Conservation (phyloP, 2,888 invertebrate species). For the Coronaproctus castanopsis region DNA sequence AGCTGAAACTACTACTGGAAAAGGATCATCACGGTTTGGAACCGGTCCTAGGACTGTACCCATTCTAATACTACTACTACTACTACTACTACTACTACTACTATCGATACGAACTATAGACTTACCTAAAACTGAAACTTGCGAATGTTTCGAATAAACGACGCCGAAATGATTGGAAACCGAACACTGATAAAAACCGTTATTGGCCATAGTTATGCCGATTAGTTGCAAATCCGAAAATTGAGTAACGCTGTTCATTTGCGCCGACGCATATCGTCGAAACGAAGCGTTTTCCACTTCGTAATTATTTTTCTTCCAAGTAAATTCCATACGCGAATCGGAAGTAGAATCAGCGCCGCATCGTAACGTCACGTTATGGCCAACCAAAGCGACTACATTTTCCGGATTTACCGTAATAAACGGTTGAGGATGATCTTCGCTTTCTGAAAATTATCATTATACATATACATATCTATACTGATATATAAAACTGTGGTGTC, state of each 20-base stretch:
- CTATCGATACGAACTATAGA: no score
- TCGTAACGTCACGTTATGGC: slow-evolving; percentile 57
- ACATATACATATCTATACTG: no score
- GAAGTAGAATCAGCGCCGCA: slow-evolving; percentile 67
- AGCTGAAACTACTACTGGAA: no score
- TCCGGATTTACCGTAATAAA: slow-evolving; percentile 60
- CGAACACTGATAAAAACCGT: slow-evolving; percentile 82
- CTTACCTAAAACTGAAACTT: slow-evolving; percentile 63
- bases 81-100: no score
- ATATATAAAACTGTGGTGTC: no score
- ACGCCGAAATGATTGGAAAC: slow-evolving; percentile 75
- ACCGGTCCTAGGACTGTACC: no score
- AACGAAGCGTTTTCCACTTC: slow-evolving; percentile 28
- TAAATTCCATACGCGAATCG: slow-evolving; percentile 50
- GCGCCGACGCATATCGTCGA: slow-evolving; percentile 19
- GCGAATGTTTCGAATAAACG: slow-evolving; percentile 68
- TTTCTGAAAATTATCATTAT: slow-evolving; percentile 15
- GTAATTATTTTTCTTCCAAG: slow-evolving; percentile 74
- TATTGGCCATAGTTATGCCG: slow-evolving; percentile 57
- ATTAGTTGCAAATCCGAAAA: slow-evolving; percentile 50
- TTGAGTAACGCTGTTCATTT: slow-evolving; percentile 36
- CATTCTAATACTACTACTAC: no score
- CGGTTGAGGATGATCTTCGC: slow-evolving; percentile 66
- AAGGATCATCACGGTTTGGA: no score
- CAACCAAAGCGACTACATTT: slow-evolving; percentile 65